phyloP scores from a whole-genome alignment of 2,797 vertebrate genomes.

The Meda fulgida region DNA sequence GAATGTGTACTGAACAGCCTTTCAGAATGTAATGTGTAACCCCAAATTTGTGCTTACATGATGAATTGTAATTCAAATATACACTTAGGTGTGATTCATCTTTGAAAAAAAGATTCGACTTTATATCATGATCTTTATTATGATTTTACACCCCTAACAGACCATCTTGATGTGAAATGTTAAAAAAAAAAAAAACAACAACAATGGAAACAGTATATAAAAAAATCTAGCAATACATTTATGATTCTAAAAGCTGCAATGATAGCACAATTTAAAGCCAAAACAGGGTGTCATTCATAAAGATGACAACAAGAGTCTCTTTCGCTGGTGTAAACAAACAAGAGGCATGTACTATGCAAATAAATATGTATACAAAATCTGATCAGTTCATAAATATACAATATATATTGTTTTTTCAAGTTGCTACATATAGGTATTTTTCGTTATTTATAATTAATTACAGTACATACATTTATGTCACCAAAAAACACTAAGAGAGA shows the following conservation, averaged over 20 bases:
- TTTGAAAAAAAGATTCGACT: not conserved
- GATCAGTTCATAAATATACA: constrained; percentile 80
- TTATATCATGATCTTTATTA: constrained; percentile 48
- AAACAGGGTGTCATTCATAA: not conserved
- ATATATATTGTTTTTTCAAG: constrained; percentile 74
- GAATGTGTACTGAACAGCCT: constrained; percentile 13
- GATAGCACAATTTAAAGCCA: constrained; percentile 6
- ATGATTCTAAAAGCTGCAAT: constrained; percentile 20
- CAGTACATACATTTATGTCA: constrained; percentile 73
- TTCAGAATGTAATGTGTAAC: not conserved
- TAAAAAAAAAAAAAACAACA: not conserved
- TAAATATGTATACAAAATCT: constrained; percentile 78
- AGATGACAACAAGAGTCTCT: constrained; percentile 22
- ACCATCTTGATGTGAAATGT: constrained; percentile 26
- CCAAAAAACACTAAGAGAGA: constrained; percentile 78
- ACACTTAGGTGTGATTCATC: not conserved
- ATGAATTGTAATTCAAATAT: not conserved
- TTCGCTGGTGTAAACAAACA: constrained; percentile 62
- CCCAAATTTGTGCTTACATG: not conserved
- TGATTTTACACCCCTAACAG: not conserved
- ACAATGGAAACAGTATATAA: constrained; percentile 19
- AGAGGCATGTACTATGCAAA: constrained; percentile 39
- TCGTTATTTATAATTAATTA: constrained; percentile 70
- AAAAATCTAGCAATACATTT: constrained; percentile 5
- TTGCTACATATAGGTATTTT: constrained; percentile 63